Evolutionary conservation across 1,140 invertebrate species (phyloP), one percentile per base, ranked within the genome.

Genomic region (Solenopsis invicta): DNA sequence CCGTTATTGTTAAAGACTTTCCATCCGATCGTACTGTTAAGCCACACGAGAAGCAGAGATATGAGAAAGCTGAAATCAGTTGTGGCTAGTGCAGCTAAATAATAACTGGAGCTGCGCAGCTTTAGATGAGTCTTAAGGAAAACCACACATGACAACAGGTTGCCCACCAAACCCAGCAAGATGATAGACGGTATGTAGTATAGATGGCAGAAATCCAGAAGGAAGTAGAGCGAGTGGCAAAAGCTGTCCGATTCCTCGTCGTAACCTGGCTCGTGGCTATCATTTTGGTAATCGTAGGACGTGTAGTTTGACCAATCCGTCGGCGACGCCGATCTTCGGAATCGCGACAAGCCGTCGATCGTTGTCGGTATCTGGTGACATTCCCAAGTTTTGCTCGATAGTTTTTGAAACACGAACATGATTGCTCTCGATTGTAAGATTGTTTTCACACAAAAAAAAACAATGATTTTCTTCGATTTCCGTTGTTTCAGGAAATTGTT

Each of bases 161-260:
- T 97, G 2, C 96, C 96, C 0, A 96, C 87, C 6, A 96, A 86
- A 0, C 96, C 96, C 0, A 96, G 77, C 0, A 96, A 59, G 37
- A 97, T 96, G 12, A 96, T 96, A 0, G 94, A 85, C 0, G 96
- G 96, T 4, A 96, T 95, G 88, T 96, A 95, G 82, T 96, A 96
- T 1, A 93, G 84, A 52, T 96, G 95, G 10, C 96, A 94, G 29
- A 95, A 95, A 59, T 96, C 96, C n/a, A 96, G 76, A 0, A 96
- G 80, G 41, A 94, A 94, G 48, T 93, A 92, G 0, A 96, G 50
- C 0, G 93, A 91, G 10, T 89, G 88, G 37, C 94, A 95, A 0
- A 87, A 84, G 37, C 93, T 87, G 5, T 80, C 64, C 0, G 89
- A 72, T 24, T 93, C 94, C 29, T 93, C 89, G 3, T 90, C 89